Percentiles rank a stretch among this genome's conserved stretches.
phyloP scores from a whole-genome alignment of 2,888 invertebrate genomes.

The Brachylomia viminalis region DNA sequence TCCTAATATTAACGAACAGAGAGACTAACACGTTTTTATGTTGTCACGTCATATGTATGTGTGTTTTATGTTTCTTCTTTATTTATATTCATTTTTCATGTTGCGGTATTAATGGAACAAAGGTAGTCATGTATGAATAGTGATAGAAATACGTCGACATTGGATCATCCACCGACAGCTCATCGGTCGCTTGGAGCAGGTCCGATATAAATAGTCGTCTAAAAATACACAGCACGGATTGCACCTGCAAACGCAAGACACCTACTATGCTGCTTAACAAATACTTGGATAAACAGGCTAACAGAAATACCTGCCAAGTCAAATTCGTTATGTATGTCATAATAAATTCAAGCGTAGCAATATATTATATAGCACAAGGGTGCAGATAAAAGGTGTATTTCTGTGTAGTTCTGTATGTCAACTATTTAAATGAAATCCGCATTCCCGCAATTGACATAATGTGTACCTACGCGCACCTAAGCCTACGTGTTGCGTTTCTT shows the following conservation, averaged over 20 bases:
- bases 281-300: slow-evolving; percentile 53
- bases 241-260: slow-evolving; percentile 80
- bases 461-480: slow-evolving; percentile 13
- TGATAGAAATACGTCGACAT: slow-evolving; percentile 69
- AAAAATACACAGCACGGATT: slow-evolving; percentile 87
- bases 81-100: slow-evolving; percentile 23
- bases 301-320: slow-evolving; percentile 38
- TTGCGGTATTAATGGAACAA: slow-evolving; percentile 34
- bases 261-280: slow-evolving; percentile 64
- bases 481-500: slow-evolving; percentile 24
- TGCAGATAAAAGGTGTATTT: slow-evolving; percentile 29
- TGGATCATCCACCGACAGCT: slow-evolving; percentile 81
- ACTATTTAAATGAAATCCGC: slow-evolving; percentile 40
- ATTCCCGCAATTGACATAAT: slow-evolving; percentile 37
- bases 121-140: slow-evolving; percentile 53
- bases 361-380: slow-evolving; percentile 21
- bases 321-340: slow-evolving; percentile 40
- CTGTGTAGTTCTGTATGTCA: slow-evolving; percentile 34
- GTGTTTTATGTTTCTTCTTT: slow-evolving; percentile 25
- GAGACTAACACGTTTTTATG: no score
- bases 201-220: slow-evolving; percentile 87
- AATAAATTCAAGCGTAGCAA: slow-evolving; percentile 40
- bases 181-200: slow-evolving; percentile 81
- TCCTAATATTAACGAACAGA: no score
- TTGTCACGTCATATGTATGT: no score